Conservation (phyloP, 2,797 vertebrate species). For the Acrossocheilus fasciatus region DNA sequence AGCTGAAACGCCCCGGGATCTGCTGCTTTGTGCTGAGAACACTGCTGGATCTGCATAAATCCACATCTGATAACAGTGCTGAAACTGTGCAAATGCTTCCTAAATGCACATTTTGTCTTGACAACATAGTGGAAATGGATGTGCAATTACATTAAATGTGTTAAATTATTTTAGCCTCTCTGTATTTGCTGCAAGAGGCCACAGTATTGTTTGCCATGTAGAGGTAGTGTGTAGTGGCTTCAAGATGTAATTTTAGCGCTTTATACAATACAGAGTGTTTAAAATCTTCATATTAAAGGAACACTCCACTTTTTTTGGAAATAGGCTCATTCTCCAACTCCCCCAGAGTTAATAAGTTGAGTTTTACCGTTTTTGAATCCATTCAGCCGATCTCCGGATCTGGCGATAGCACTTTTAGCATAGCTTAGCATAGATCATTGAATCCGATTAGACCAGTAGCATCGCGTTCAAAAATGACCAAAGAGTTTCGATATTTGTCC, state of each 20-base stretch:
- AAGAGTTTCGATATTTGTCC: too few species aligned
- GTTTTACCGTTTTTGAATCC: too few species aligned
- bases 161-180: not conserved
- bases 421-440: too few species aligned
- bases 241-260: not conserved
- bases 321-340: too few species aligned
- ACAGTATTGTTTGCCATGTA: not conserved
- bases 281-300: not conserved
- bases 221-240: not conserved
- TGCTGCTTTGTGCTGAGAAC: not conserved
- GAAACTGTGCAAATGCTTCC: not conserved
- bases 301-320: too few species aligned
- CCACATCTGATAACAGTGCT: not conserved
- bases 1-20: not conserved
- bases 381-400: too few species aligned
- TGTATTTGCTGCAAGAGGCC: not conserved
- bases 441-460: too few species aligned
- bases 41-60: conserved; percentile 16
- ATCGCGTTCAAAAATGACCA: too few species aligned
- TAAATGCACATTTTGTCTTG: conserved; percentile 7
- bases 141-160: conserved; percentile 8
- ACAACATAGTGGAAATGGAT: conserved; percentile 7
- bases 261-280: not conserved
- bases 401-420: too few species aligned
- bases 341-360: too few species aligned